phyloP scores from a whole-genome alignment of 2,797 vertebrate species.

The Phrynocephalus vlangalii region DNA sequence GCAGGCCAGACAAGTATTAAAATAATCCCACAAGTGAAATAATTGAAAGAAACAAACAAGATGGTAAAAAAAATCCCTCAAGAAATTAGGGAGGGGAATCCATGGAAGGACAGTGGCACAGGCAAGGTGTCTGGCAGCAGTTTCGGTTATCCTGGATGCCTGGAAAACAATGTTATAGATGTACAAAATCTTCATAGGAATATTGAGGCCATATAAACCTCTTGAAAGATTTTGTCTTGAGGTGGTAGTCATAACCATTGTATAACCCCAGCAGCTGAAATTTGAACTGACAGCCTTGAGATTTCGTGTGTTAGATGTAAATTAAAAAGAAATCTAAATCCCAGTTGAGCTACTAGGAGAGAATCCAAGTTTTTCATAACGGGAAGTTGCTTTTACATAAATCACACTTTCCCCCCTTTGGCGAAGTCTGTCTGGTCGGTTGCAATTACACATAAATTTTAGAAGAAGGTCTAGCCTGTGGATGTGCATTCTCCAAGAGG shows the following conservation, averaged over 20 bases:
- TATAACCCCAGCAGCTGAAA: conserved; percentile 23
- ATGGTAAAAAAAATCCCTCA: no score
- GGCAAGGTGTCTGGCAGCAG: no score
- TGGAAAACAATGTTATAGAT: background rate
- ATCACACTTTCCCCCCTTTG: conserved; percentile 33
- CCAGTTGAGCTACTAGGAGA: conserved; percentile 36
- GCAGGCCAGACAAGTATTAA: no score
- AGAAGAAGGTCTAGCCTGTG: conserved; percentile 36
- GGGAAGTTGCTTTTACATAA: conserved; percentile 47
- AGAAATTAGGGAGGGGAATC: no score
- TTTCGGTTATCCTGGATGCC: background rate
- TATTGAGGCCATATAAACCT: background rate
- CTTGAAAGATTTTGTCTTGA: conserved; percentile 1
- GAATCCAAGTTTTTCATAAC: conserved; percentile 34
- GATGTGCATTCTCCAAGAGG: conserved; percentile 41
- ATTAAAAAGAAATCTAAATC: conserved; percentile 41
- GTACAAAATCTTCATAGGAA: background rate
- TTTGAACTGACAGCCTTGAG: conserved; percentile 19
- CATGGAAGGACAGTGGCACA: no score
- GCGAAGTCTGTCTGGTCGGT: conserved; percentile 47
- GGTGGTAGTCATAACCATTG: background rate
- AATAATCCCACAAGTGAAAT: no score
- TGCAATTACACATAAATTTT: conserved; percentile 53
- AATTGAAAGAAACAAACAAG: no score
- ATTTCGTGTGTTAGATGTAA: conserved; percentile 7